These are phyloP conservation scores for Dynastes grantii DNA, from an alignment of 2,888 invertebrate genomes.

Conservation along the genomic window DNA sequence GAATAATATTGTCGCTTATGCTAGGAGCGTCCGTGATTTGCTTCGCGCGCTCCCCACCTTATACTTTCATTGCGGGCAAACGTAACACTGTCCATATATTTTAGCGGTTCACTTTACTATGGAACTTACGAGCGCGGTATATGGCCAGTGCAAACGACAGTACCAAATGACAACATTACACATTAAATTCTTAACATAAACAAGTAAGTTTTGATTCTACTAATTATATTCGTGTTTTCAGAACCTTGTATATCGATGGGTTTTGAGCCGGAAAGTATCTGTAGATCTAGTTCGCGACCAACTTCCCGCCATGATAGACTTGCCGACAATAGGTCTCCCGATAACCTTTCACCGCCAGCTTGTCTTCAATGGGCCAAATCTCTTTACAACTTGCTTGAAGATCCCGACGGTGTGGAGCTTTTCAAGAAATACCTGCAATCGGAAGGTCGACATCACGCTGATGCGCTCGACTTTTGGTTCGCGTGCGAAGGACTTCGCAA, in stretches of 20 bases:
- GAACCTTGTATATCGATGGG: conserved; percentile 61
- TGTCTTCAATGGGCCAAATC: conserved; percentile 93
- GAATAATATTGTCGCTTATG: too few relatives aligned
- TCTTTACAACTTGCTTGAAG: conserved; percentile 87
- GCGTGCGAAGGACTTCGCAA: conserved; percentile 91
- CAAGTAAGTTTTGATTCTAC: too few relatives aligned
- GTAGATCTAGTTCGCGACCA: conserved; percentile 72
- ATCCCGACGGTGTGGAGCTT: conserved; percentile 90
- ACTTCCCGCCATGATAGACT: conserved; percentile 60
- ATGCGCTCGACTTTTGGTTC: conserved; percentile 93
- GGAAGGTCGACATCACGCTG: conserved; percentile 85
- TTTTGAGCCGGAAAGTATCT: conserved; percentile 64
- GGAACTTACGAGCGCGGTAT: too few relatives aligned
- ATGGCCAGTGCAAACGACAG: too few relatives aligned
- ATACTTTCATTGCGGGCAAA: too few relatives aligned
- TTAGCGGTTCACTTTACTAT: too few relatives aligned
- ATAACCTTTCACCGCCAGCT: conserved; percentile 75
- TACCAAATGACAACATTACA: too few relatives aligned
- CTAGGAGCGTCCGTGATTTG: too few relatives aligned
- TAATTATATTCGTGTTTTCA: conserved; percentile 18
- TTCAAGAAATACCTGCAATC: conserved; percentile 88
- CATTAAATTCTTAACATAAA: background rate
- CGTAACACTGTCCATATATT: too few relatives aligned
- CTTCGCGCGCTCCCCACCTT: too few relatives aligned
- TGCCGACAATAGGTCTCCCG: conserved; percentile 59